These are phyloP conservation scores for Octonoba sinensis DNA, from an alignment of 2,888 invertebrate species.

Conservation along the genomic window DNA sequence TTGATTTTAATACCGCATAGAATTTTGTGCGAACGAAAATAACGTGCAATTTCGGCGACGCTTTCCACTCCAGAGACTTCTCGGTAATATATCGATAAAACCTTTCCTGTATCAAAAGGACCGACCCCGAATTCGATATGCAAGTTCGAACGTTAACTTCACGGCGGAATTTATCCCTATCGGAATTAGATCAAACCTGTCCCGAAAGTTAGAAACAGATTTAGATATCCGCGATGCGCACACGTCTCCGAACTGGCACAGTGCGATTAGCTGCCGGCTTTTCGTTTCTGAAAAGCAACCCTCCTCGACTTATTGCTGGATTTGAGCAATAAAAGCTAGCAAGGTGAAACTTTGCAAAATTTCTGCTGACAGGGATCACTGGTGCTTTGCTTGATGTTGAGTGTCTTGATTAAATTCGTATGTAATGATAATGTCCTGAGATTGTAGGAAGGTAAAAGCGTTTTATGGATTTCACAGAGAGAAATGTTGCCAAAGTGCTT, in stretches of 20 bases:
- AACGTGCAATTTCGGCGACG: too few relatives aligned
- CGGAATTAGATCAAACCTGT: conserved; percentile 35
- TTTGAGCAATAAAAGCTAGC: background rate
- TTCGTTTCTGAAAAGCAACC: too few relatives aligned
- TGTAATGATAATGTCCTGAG: conserved; percentile 28
- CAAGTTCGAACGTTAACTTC: too few relatives aligned
- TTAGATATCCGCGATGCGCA: conserved; percentile 12
- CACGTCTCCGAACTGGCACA: background rate
- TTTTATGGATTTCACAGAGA: conserved; percentile 19
- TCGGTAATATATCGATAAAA: too few relatives aligned
- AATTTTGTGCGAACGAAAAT: too few relatives aligned
- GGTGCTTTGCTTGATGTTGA: conserved; percentile 23
- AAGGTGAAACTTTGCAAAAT: conserved; percentile 27
- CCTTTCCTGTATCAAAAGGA: too few relatives aligned
- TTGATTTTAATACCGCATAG: too few relatives aligned
- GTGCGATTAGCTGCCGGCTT: conserved; percentile 18
- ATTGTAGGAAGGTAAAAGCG: conserved; percentile 20
- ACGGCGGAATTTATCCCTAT: conserved; percentile 7
- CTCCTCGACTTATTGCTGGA: background rate
- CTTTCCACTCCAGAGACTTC: too few relatives aligned
- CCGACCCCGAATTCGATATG: too few relatives aligned
- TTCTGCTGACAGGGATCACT: conserved; percentile 21
- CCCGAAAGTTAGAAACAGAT: conserved; percentile 13
- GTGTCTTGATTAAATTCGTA: conserved; percentile 32
- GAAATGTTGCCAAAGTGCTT: too few relatives aligned